Conservation (phyloP, 2,888 invertebrate species). For the Drosophila incognita region DNA sequence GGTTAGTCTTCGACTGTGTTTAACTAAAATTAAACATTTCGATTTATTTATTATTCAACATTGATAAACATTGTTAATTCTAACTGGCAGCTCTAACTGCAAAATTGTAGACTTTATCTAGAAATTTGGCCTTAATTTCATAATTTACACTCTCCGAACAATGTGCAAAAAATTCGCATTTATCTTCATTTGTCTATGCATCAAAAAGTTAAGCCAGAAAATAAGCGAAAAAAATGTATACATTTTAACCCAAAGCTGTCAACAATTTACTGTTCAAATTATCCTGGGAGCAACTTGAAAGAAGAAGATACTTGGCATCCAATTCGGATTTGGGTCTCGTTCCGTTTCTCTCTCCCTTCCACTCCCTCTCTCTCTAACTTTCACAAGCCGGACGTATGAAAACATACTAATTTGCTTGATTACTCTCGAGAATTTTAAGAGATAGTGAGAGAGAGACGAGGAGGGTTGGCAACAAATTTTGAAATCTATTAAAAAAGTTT, state of each 20-base stretch:
- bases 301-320: conserved; percentile 19
- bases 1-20: background rate
- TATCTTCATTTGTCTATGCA: conserved; percentile 75
- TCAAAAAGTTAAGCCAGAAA: conserved; percentile 10
- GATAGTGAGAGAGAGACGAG: conserved; percentile 3
- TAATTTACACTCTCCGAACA: conserved; percentile 19
- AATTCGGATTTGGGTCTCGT: conserved; percentile 44
- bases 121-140: background rate
- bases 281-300: conserved; percentile 63
- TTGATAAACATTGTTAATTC: background rate
- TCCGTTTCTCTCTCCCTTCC: background rate
- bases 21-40: background rate
- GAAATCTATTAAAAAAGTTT: conserved; percentile 81
- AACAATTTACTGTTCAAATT: conserved; percentile 78
- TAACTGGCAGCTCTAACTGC: background rate
- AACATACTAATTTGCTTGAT: conserved; percentile 78
- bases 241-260: conserved; percentile 68
- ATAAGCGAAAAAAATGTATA: conserved; percentile 14
- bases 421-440: conserved; percentile 68
- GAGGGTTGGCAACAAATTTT: conserved; percentile 42
- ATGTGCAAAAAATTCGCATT: conserved; percentile 48
- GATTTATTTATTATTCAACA: background rate
- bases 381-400: conserved; percentile 31
- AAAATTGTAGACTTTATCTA: background rate
- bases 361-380: background rate